A percentile compares a stretch with the other conserved stretches of the same genome.
phyloP scores from a whole-genome alignment of 2,797 vertebrate genomes.

The Lepilemur ruficaudatus region DNA sequence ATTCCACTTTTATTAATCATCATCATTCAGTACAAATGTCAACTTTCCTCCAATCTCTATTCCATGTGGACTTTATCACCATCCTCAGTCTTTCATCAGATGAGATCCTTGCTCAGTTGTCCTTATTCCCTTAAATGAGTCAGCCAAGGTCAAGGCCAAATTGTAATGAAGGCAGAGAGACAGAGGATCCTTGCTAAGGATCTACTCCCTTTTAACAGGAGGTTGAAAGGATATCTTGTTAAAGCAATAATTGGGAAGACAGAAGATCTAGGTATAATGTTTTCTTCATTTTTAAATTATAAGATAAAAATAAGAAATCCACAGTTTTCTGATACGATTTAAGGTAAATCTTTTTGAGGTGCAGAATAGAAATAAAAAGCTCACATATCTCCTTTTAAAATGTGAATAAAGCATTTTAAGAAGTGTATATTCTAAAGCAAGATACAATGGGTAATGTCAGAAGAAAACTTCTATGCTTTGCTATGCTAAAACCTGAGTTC shows the following conservation, averaged over 20 bases:
- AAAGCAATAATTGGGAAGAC: slow-evolving; percentile 16
- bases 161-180: slow-evolving; percentile 59
- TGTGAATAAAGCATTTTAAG: background rate
- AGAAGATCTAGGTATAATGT: background rate
- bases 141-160: slow-evolving; percentile 74
- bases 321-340: background rate
- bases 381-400: background rate
- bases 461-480: background rate
- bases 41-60: slow-evolving; percentile 66
- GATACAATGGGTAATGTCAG: background rate
- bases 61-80: slow-evolving; percentile 80
- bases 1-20: slow-evolving; percentile 78
- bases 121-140: slow-evolving; percentile 65
- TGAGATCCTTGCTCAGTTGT: slow-evolving; percentile 57
- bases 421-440: background rate
- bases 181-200: slow-evolving; percentile 45
- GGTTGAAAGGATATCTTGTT: slow-evolving; percentile 17
- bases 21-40: slow-evolving; percentile 83
- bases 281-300: background rate
- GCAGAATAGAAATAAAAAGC: background rate
- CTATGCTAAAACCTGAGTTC: slow-evolving; percentile 45
- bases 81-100: slow-evolving; percentile 84
- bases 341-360: background rate
- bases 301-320: background rate
- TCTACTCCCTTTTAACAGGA: slow-evolving; percentile 43